Base-by-base conservation (phyloP, 2,113 vertebrate genomes). In the cattle (Bos taurus) region DNA sequence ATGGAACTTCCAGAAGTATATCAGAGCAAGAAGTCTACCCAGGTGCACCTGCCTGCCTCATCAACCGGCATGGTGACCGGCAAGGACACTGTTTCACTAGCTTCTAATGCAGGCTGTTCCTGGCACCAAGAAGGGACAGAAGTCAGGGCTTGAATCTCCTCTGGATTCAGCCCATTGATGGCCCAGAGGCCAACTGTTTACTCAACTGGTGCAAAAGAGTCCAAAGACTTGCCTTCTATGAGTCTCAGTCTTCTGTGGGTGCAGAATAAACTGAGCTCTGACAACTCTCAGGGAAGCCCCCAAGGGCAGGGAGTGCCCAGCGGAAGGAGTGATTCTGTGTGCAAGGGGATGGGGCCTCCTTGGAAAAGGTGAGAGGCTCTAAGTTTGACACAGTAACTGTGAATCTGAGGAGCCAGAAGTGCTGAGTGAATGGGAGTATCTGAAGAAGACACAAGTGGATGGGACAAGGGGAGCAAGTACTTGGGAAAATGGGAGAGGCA, bases 21-120 rank as follows among this genome's bases (percentile, higher is more conserved):
- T 67, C 25, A 56, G 40, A 77, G 19, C 5, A 50, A 64, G 56
- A 91, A 43, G 52, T 0, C 30, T n/a, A 23, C 33, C 5, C 25
- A 59, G 3, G 16, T 16, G 5, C 40, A n/a, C 16, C 17, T 4
- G 80, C 30, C 50, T 52, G 81, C 46, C 46, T 74, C 23, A 9
- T 3, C 8, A 0, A 28, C 59, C 52, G 52, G 2, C 0, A 12
- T n/a, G 33, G 40, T 25, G 46, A 91, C 40, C 0, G 0, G 40
- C 2, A 4, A 74, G 25, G 60, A 30, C 6, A 7, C 36, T 19
- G 16, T 16, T 82, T 23, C n/a, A 78, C 25, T 40, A 67, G 77
- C 23, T 94, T 93, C 62, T 52, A 48, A 43, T 7, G 10, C 28
- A 94, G 52, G 46, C 64, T 64, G 8, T 16, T 28, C 26, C 12